Evolutionary conservation across 2,797 vertebrate species (phyloP), one percentile per base, ranked within the genome.

Genomic region (Rhodeus uyekii): DNA sequence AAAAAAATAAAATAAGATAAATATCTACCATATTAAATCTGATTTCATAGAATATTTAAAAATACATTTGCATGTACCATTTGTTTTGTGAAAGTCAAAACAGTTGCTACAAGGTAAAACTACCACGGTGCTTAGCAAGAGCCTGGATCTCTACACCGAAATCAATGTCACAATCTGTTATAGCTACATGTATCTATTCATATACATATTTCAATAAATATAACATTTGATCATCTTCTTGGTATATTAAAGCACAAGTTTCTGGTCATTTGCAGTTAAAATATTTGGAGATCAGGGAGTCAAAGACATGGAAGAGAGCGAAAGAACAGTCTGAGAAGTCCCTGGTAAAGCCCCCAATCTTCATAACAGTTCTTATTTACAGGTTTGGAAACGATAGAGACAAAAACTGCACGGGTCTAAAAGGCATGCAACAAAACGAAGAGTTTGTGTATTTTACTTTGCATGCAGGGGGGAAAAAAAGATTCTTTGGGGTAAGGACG

Each of bases 241-340:
- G n/a, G 81, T 76, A 92, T 92, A 90, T 90, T 90, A 90, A 94
- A 92, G 92, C 94, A 95, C 94, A 95, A 95, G 95, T 95, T 93
- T 95, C 94, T 95, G 94, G 95, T 95, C 94, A 91, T 94, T 92
- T 90, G 83, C 84, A 89, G 91, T 89, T 86, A 87, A 87, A 82
- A 55, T 65, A 84, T 90, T 88, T 84, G 61, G 78, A 88, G 80
- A 87, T 76, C 86, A 85, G 86, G 86, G 85, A 89, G 85, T 82
- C 48, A 67, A 83, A 82, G 67, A 55, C 90, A 83, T 86, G 82
- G 71, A 78, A 84, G 87, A 87, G 83, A 83, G 46, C n/a, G n/a
- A 83, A 13, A 77, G 75, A 94, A 94, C 91, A 93, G 93, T 94
- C 91, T 90, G 55, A 82, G 80, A 85, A 90, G 90, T 90, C 88